phyloP scores from a whole-genome alignment of 2,888 invertebrate genomes.

The Pegoplata infirma region DNA sequence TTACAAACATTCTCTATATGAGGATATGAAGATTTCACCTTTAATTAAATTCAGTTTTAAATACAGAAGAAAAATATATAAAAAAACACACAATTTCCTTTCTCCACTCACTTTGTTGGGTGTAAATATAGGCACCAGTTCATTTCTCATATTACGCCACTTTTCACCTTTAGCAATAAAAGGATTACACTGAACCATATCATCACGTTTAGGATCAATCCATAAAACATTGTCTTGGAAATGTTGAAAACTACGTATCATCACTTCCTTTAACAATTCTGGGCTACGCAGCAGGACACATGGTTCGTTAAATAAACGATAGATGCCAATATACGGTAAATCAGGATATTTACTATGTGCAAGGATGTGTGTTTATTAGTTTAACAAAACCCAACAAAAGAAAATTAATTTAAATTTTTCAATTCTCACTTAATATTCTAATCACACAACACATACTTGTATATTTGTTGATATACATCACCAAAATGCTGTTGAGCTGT shows the following conservation, averaged over 20 bases:
- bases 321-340: constrained; percentile 68
- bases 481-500: constrained; percentile 68
- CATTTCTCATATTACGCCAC: constrained; percentile 69
- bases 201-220: constrained; percentile 66
- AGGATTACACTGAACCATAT: constrained; percentile 67
- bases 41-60: background rate
- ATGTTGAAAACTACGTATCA: constrained; percentile 67
- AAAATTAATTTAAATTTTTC: too few relatives aligned
- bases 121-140: constrained; percentile 70
- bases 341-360: constrained; percentile 62
- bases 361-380: too few relatives aligned
- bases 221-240: constrained; percentile 70
- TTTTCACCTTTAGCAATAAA: constrained; percentile 69
- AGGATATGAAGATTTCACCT: constrained; percentile 67
- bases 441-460: constrained; percentile 67
- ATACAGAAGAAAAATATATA: too few relatives aligned
- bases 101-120: constrained; percentile 68
- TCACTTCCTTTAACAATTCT: constrained; percentile 68
- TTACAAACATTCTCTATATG: constrained; percentile 67
- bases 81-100: too few relatives aligned
- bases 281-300: constrained; percentile 68
- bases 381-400: too few relatives aligned
- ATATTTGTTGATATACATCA: constrained; percentile 68
- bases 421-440: too few relatives aligned
- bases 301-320: constrained; percentile 71